A percentile compares a stretch with the other conserved stretches of the same genome.
phyloP scores from a whole-genome alignment of 2,797 vertebrate genomes.

The Artibeus jamaicensis region DNA sequence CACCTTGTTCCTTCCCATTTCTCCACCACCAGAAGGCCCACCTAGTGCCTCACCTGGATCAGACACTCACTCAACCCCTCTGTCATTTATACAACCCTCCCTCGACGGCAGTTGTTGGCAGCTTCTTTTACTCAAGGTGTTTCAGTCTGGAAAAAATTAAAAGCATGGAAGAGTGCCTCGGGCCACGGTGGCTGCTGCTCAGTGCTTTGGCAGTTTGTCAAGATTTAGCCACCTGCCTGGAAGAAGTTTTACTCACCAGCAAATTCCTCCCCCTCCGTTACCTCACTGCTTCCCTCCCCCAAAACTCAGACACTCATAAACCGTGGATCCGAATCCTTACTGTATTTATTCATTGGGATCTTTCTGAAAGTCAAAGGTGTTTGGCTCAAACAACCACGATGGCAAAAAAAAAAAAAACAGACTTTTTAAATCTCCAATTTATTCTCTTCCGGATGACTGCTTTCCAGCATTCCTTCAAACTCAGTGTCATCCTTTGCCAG shows the following conservation, averaged over 20 bases:
- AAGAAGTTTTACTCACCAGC: conserved; percentile 45
- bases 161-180: conserved; percentile 53
- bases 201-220: conserved; percentile 66
- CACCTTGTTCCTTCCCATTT: not conserved
- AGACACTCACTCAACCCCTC: not conserved
- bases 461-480: conserved; percentile 47
- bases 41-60: conserved; percentile 50
- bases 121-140: conserved; percentile 45
- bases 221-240: conserved; percentile 63
- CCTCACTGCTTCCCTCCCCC: not conserved
- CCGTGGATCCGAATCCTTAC: not conserved
- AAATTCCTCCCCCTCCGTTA: not conserved
- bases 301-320: not conserved
- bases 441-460: not conserved
- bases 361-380: conserved; percentile 44
- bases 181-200: conserved; percentile 44
- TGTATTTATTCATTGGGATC: not conserved
- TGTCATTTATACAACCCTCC: conserved; percentile 27
- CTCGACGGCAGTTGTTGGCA: conserved; percentile 42
- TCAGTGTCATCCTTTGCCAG: conserved; percentile 24
- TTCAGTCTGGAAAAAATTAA: conserved; percentile 65
- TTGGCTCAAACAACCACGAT: not conserved
- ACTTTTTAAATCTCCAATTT: not conserved
- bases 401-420: not conserved
- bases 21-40: conserved; percentile 48